phyloP scores from a whole-genome alignment of 2,888 invertebrate genomes.

The Lochmaea crataegi region DNA sequence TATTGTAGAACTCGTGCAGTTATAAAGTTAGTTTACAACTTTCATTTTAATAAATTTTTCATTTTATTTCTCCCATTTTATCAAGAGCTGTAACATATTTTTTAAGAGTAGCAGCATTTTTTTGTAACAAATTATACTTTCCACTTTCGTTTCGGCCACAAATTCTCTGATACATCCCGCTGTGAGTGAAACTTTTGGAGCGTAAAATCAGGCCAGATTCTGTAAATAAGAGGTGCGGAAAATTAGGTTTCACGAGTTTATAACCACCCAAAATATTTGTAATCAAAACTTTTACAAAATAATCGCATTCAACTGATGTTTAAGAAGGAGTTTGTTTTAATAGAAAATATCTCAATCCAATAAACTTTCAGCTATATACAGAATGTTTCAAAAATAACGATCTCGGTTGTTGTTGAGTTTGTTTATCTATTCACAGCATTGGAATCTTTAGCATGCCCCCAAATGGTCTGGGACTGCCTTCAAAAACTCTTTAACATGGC shows the following conservation, averaged over 20 bases:
- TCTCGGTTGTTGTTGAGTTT: too few relatives aligned
- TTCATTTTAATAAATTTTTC: background rate
- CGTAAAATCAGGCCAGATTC: background rate
- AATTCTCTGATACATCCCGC: background rate
- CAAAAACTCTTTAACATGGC: too few relatives aligned
- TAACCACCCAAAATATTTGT: background rate
- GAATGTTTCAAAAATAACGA: too few relatives aligned
- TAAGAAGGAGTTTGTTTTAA: too few relatives aligned
- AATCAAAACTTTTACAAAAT: background rate
- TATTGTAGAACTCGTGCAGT: too few relatives aligned
- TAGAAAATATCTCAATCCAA: too few relatives aligned
- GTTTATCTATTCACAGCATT: too few relatives aligned
- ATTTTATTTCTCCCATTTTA: background rate
- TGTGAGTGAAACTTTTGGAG: background rate
- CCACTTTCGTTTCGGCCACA: background rate
- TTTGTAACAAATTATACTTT: background rate
- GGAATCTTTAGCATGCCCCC: too few relatives aligned
- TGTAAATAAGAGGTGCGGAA: background rate
- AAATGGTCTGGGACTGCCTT: too few relatives aligned
- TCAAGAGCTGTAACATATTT: background rate
- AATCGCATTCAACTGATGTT: too few relatives aligned
- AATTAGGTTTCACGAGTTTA: background rate
- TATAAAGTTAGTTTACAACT: background rate
- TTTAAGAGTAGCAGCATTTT: background rate
- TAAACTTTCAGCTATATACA: too few relatives aligned